Percentiles rank a stretch among this genome's conserved stretches.
Conservation (phyloP, 2,113 vertebrate species). For the Athene cunicularia region DNA sequence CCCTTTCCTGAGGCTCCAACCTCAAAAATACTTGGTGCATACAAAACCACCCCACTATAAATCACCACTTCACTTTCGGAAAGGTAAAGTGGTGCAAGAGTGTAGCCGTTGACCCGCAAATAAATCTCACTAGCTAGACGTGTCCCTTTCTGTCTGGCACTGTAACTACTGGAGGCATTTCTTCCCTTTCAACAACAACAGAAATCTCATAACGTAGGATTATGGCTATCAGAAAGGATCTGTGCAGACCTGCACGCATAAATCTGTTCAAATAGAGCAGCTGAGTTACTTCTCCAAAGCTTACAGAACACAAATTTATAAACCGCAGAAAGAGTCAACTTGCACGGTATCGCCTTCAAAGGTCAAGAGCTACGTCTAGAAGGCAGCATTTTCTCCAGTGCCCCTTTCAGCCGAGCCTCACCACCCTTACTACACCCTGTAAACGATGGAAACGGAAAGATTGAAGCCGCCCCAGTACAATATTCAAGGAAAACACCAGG, state of each 20-base stretch:
- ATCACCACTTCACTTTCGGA: constrained; percentile 27
- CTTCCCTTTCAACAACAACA: not conserved
- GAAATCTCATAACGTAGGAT: not conserved
- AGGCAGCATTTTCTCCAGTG: not conserved
- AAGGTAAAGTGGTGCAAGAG: not conserved
- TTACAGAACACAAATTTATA: not conserved
- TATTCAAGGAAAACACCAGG: fast-evolving
- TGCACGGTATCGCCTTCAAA: not conserved
- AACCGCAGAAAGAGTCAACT: not conserved
- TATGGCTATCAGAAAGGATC: not conserved
- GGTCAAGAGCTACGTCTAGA: not conserved
- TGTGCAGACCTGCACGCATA: not conserved
- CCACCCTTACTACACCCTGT: not conserved
- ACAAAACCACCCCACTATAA: not conserved
- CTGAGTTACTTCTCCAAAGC: not conserved
- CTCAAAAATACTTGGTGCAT: not conserved
- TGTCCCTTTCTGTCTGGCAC: not conserved
- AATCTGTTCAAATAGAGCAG: not conserved
- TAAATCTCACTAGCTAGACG: constrained; percentile 1
- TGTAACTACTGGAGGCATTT: not conserved
- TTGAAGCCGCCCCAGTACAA: not conserved
- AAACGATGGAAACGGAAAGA: too few relatives aligned
- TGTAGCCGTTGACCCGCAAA: constrained; percentile 22
- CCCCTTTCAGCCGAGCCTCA: not conserved
- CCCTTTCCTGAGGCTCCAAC: constrained; percentile 20